Conservation (phyloP, 1,140 invertebrate genomes). For the Zaprionus inermis region DNA sequence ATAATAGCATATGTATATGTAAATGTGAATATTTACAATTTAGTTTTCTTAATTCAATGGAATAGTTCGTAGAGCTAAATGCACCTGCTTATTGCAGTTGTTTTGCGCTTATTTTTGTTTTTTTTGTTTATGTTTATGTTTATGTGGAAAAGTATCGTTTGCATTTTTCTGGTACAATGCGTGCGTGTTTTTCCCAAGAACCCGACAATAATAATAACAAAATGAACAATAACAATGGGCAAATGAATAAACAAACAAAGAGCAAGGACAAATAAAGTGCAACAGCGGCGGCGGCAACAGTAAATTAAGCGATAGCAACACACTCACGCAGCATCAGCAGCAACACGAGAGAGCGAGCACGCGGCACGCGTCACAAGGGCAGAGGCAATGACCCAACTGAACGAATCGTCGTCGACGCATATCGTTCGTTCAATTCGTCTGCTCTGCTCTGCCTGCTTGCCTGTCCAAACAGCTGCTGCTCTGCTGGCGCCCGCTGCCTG, state of each 20-base stretch:
- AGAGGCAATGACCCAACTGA: conserved; percentile 39
- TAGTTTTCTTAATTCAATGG: conserved; percentile 9
- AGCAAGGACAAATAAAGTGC: conserved; percentile 34
- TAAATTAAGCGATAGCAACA: conserved; percentile 11
- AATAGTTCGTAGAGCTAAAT: conserved; percentile 14
- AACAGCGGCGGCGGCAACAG: not conserved
- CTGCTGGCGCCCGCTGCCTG: conserved; percentile 36
- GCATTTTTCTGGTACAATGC: conserved; percentile 19
- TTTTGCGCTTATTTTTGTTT: conserved; percentile 18
- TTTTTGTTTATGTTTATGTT: conserved; percentile 21
- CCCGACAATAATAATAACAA: conserved; percentile 7
- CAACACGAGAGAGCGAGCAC: not conserved
- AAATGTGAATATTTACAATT: not conserved
- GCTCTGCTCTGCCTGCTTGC: conserved; percentile 13
- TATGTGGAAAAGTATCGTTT: conserved; percentile 41
- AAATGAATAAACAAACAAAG: conserved; percentile 27
- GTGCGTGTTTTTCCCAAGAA: conserved; percentile 28
- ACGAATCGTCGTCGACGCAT: conserved; percentile 4
- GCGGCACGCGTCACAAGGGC: not conserved
- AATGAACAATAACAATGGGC: conserved; percentile 11
- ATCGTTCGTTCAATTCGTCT: conserved; percentile 23
- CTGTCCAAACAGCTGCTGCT: conserved; percentile 46
- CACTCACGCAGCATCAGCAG: not conserved
- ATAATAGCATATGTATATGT: not conserved
- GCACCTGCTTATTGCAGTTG: conserved; percentile 14